A percentile compares a stretch with the other conserved stretches of the same genome.
Evolutionary conservation across 2,888 invertebrate genomes (phyloP).

Genomic region (Chrysotoxum bicinctum): DNA sequence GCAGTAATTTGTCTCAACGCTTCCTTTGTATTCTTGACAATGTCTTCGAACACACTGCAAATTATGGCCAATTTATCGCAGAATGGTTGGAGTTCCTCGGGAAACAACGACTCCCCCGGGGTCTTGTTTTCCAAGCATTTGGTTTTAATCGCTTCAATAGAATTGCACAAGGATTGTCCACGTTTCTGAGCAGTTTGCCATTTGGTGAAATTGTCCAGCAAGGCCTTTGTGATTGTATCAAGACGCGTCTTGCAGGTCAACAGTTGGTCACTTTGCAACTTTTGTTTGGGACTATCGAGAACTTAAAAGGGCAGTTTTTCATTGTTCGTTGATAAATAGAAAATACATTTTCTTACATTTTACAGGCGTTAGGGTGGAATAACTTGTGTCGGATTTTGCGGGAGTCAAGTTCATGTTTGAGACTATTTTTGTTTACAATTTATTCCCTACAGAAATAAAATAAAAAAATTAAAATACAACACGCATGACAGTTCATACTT

Average conservation of each 20-base stretch:
- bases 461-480: background rate
- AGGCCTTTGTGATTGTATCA: conserved; percentile 74
- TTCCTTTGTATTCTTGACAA: conserved; percentile 75
- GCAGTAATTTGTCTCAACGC: conserved; percentile 76
- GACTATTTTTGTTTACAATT: conserved; percentile 1
- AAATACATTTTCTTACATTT: conserved; percentile 41
- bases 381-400: conserved; percentile 23
- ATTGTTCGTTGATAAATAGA: background rate
- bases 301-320: conserved; percentile 65
- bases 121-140: conserved; percentile 74
- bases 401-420: conserved; percentile 43
- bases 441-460: background rate
- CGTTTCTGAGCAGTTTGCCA: conserved; percentile 79
- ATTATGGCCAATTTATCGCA: conserved; percentile 79
- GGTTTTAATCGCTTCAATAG: conserved; percentile 79
- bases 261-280: conserved; percentile 51
- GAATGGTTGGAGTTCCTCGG: conserved; percentile 75
- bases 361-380: conserved; percentile 44
- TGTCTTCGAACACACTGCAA: conserved; percentile 77
- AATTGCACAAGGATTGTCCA: conserved; percentile 77
- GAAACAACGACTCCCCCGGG: conserved; percentile 71
- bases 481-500: background rate
- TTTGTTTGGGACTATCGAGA: conserved; percentile 75
- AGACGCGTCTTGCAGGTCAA: conserved; percentile 74
- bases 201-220: conserved; percentile 77